phyloP scores from a whole-genome alignment of 2,888 invertebrate genomes.

The Morpho helenor region DNA sequence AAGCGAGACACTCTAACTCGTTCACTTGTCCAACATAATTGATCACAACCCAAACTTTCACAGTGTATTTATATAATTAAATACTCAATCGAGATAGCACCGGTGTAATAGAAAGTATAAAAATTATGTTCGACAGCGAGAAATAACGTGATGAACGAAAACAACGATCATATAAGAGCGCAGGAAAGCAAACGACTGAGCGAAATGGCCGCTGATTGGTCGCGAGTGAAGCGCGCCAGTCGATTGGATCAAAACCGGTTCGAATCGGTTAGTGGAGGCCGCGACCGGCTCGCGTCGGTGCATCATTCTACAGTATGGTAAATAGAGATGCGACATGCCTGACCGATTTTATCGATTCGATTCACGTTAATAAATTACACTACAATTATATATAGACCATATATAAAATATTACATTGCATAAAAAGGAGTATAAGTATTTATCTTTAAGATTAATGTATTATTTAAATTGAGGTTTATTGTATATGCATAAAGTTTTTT shows the following conservation, averaged over 20 bases:
- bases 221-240: conserved; percentile 55
- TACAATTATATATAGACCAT: too few species aligned
- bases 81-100: conserved; percentile 36
- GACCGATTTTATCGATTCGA: conserved; percentile 29
- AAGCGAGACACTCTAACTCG: background rate
- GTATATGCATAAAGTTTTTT: conserved; percentile 8
- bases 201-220: conserved; percentile 64
- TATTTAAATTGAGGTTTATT: background rate
- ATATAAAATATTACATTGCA: too few species aligned
- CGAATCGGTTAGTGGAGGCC: conserved; percentile 64
- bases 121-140: conserved; percentile 33
- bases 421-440: too few species aligned
- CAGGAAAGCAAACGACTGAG: conserved; percentile 55
- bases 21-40: conserved; percentile 75
- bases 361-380: background rate
- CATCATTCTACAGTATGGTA: conserved; percentile 44
- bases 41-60: background rate
- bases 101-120: conserved; percentile 29
- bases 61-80: conserved; percentile 31
- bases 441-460: background rate
- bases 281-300: conserved; percentile 66
- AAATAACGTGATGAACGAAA: conserved; percentile 38
- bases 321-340: conserved; percentile 50
- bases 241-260: conserved; percentile 70
- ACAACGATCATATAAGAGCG: conserved; percentile 38